A percentile compares a stretch with the other conserved stretches of the same genome.
Evolutionary conservation across 2,888 invertebrate genomes (phyloP).

Genomic region (Diogma glabrata): DNA sequence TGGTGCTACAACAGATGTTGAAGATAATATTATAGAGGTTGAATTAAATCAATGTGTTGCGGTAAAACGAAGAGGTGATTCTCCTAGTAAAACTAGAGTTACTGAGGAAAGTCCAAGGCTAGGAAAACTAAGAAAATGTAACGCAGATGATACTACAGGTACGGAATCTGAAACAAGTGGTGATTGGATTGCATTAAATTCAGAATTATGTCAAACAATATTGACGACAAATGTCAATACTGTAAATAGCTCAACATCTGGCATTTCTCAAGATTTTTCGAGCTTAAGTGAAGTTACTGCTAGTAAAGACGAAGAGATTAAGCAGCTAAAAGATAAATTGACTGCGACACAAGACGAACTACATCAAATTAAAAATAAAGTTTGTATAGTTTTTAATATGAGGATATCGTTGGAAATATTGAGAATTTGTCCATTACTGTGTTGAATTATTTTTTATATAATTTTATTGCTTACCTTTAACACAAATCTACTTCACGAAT

Average conservation of each 20-base stretch:
- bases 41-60: constrained; percentile 23
- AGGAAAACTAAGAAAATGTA: constrained; percentile 46
- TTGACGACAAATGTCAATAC: constrained; percentile 12
- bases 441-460: too few species aligned
- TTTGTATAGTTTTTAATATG: too few species aligned
- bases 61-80: constrained; percentile 44
- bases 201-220: constrained; percentile 26
- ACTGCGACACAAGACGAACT: constrained; percentile 21
- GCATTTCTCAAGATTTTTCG: constrained; percentile 25
- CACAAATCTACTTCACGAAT: too few species aligned
- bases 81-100: constrained; percentile 40
- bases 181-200: constrained; percentile 35
- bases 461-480: too few species aligned
- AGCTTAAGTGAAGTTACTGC: constrained; percentile 24
- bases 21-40: constrained; percentile 9
- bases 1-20: constrained; percentile 12
- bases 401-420: too few species aligned
- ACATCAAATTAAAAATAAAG: background rate
- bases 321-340: constrained; percentile 26
- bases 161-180: constrained; percentile 32
- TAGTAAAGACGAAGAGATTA: constrained; percentile 24
- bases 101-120: constrained; percentile 44
- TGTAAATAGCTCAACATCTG: constrained; percentile 22
- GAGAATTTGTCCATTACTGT: too few species aligned
- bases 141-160: constrained; percentile 34